phyloP scores from a whole-genome alignment of 2,797 vertebrate species.

The Capromys pilorides region DNA sequence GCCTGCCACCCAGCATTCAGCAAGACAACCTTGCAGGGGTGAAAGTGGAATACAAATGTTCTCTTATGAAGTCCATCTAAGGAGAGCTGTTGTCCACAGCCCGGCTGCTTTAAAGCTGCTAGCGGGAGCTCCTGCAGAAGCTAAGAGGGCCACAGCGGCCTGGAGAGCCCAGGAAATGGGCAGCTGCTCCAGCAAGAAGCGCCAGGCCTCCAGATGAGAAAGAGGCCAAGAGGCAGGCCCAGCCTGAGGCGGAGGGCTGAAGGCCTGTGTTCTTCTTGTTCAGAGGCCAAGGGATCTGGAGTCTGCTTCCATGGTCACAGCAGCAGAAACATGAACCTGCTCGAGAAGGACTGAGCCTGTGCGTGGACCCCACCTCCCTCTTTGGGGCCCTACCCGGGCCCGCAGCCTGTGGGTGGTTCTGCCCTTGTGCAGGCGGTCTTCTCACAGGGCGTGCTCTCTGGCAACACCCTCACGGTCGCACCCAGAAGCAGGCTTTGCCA shows the following conservation, averaged over 20 bases:
- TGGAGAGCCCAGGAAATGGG: not conserved
- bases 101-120: not conserved
- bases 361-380: not conserved
- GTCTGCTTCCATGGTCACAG: not conserved
- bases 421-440: not conserved
- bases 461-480: not conserved
- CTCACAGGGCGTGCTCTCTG: not conserved
- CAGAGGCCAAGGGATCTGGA: not conserved
- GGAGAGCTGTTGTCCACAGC: not conserved
- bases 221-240: not conserved
- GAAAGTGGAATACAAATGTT: not conserved
- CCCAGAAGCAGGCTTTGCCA: not conserved
- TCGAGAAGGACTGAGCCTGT: not conserved
- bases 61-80: not conserved
- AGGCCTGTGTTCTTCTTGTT: not conserved
- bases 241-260: not conserved
- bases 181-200: not conserved
- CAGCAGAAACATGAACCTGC: too few relatives aligned
- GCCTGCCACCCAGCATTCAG: not conserved
- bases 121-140: not conserved
- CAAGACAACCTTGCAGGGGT: not conserved
- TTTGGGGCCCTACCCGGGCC: not conserved
- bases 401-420: not conserved
- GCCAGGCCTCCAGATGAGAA: not conserved
- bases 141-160: not conserved